Base-by-base conservation (phyloP, 2,113 vertebrate species). In the Paradisaea rubra region DNA sequence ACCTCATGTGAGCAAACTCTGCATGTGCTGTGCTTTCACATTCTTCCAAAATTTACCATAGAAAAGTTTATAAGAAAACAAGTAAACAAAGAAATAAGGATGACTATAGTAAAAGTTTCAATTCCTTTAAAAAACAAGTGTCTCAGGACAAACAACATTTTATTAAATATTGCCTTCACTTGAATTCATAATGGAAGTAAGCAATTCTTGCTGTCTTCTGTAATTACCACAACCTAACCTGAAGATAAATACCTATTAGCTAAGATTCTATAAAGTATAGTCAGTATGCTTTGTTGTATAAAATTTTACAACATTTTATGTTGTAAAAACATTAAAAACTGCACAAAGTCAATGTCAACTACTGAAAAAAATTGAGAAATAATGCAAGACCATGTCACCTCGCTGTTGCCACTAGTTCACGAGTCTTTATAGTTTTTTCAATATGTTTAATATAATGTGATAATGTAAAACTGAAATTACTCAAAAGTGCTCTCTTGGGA, bases 391-490 rank as follows among this genome's bases (percentile, higher is more conserved):
- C 10, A 74, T 50, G 21, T 83, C 59, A 73, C 54, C 47, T 82
- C 39, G 54, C 10, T 88, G 33, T 68, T 93, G 44, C 53, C 72
- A 86, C 20, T 27, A 69, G 20, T 82, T 88, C 63, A 33, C 0
- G 0, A 61, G 16, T 57, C 45, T 91, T 80, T 91, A 61, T 27
- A 53, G 12, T 66, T 94, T 91, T 70, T 88, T 85, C 54, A 65
- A 61, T 93, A 93, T 52, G 23, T 93, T 91, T 92, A 73, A 80
- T 93, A 91, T 73, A 83, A 88, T 37, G 27, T 53, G 83, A 57
- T 77, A 85, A 72, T 77, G 41, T 50, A 79, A 95, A 93, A 74
- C 81, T 2, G 11, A 93, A 93, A 72, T 13, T 33, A 72, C 31
- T 93, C 63, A 81, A 70, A 94, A 90, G 10, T 86, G 19, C 13